Conservation (phyloP, 2,113 vertebrate genomes). For the Ctenodactylus gundi region DNA sequence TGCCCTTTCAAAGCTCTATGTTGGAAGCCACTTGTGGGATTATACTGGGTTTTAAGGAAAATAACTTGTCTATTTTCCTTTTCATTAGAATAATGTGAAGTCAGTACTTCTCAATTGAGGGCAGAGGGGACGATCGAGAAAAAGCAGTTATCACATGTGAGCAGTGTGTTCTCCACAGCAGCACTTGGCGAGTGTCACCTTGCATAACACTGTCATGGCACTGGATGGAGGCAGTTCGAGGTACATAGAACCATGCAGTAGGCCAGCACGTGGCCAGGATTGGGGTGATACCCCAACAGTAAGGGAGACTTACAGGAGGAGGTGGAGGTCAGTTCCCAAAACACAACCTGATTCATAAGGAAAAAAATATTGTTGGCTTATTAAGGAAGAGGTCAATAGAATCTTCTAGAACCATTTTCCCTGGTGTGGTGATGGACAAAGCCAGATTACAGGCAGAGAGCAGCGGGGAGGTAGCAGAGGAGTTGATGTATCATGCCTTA, state of each 20-base stretch:
- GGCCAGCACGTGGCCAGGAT: not conserved
- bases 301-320: not conserved
- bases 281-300: not conserved
- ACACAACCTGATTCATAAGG: not conserved
- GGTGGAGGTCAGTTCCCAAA: not conserved
- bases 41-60: not conserved
- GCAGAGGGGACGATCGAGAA: not conserved
- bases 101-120: accelerated
- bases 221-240: not conserved
- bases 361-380: not conserved
- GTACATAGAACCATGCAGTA: too few species aligned
- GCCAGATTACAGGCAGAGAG: not conserved
- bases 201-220: not conserved
- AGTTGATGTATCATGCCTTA: not conserved
- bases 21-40: not conserved
- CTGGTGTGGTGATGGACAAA: not conserved
- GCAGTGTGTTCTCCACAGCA: not conserved
- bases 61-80: not conserved
- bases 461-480: not conserved
- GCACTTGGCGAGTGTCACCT: not conserved
- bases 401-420: not conserved
- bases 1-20: not conserved
- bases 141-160: not conserved
- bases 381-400: not conserved
- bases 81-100: too few species aligned